Base-by-base conservation (phyloP, 2,888 invertebrate species). In the Scaptomyza cyrtandrae region DNA sequence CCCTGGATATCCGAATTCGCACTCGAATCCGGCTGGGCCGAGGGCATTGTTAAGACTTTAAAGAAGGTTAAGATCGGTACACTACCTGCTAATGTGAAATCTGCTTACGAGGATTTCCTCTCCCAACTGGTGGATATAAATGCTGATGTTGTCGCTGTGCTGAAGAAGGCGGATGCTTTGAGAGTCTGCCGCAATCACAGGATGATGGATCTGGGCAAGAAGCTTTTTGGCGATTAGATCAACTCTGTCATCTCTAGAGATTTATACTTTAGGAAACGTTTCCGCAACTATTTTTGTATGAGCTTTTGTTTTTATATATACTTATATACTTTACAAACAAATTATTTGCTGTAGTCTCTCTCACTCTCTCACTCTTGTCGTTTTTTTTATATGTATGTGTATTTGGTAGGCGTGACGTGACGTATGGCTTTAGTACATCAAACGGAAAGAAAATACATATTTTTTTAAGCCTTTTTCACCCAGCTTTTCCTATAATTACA, bases 21-120 rank as follows among this genome's bases (percentile, higher is more conserved):
- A 5, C 95, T 98, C 67, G 98, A 98, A 87, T 97, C 97, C 90
- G 98, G 98, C n/a, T 98, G 98, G 97, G 96, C 97, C 4, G 95
- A 97, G 90, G 97, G 97, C 11, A 97, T 98, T 60, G 94, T 97
- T 55, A 95, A 95, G 86, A 96, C 96, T 80, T 93, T 98, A 75
- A 95, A 95, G 72, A 96, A 96, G 92, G 97, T 97, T 0, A 96
- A 96, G 92, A 94, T 96, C 79, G 97, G 97, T 56, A 95, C 96
- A 2, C 93, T 98, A 52, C 96, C 96, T 37, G 95, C 96, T 0
- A 97, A 97, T 91, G 95, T 97, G 0, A 97, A 97, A 89, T 96
- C 96, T 29, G 97, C 97, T 31, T 98, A 96, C 92, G 98, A 98
- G 92, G 97, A 98, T 92, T 96, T 98, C 91, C 93, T 98, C 6